Conservation (phyloP, 2,888 invertebrate species). For the Pteria penguin region DNA sequence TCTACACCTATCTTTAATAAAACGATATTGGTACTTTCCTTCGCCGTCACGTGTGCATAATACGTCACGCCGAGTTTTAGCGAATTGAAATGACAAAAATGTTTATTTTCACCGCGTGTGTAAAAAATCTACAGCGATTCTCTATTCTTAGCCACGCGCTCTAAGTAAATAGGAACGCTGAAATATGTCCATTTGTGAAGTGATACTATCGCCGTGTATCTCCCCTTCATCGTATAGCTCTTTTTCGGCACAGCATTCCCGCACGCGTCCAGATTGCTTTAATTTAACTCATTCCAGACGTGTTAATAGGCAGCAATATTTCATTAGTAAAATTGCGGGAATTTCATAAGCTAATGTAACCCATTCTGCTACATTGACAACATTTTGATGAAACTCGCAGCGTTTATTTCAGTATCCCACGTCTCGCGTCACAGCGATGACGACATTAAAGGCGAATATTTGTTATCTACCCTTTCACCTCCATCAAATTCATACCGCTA, state of each 20-base stretch:
- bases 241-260: not conserved
- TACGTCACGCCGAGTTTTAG: conserved; percentile 1
- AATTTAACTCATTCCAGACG: conserved; percentile 13
- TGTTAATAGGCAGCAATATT: conserved; percentile 30
- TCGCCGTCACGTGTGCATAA: conserved; percentile 23
- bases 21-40: conserved; percentile 1
- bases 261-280: conserved; percentile 11
- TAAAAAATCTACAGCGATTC: conserved; percentile 8
- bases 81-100: conserved; percentile 29
- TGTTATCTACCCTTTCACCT: not conserved
- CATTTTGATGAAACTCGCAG: conserved; percentile 15
- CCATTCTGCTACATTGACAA: conserved; percentile 20
- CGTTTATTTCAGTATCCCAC: not conserved
- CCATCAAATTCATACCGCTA: not conserved
- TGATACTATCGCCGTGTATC: not conserved
- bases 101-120: conserved; percentile 16
- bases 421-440: not conserved
- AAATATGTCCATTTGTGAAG: conserved; percentile 13
- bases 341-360: conserved; percentile 35
- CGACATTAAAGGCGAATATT: not conserved
- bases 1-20: conserved; percentile 26
- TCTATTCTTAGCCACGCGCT: not conserved
- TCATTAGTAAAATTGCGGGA: conserved; percentile 27
- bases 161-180: not conserved
- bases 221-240: not conserved